Evolutionary conservation across 2,797 vertebrate species (phyloP).

Genomic region (Sebastes ruberrimus): DNA sequence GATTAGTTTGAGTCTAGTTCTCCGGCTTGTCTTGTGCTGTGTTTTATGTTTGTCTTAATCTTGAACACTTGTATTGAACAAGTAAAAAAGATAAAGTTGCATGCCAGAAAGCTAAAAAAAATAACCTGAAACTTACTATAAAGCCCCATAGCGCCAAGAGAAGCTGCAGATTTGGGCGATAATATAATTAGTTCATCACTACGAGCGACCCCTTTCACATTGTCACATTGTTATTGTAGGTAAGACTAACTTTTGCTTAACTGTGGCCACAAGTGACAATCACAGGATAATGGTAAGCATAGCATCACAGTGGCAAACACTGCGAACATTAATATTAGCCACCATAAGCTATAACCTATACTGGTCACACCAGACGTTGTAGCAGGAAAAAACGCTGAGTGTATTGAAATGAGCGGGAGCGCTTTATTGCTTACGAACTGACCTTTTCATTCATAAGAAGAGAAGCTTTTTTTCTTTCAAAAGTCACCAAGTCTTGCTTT

Average conservation of each 20-base stretch:
- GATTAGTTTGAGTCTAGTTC: too few relatives aligned
- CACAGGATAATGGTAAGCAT: neutral
- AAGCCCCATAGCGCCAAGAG: too few relatives aligned
- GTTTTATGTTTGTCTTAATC: too few relatives aligned
- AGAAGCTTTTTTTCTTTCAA: neutral
- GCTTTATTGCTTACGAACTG: neutral
- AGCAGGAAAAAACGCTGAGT: neutral
- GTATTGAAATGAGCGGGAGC: neutral
- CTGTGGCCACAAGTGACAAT: neutral
- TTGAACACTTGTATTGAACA: too few relatives aligned
- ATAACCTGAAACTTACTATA: too few relatives aligned
- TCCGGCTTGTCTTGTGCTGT: too few relatives aligned
- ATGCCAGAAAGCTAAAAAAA: too few relatives aligned
- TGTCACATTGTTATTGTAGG: neutral
- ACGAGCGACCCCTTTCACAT: too few relatives aligned
- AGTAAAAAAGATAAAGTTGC: too few relatives aligned
- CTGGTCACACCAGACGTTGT: neutral
- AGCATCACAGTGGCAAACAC: neutral
- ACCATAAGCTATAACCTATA: neutral
- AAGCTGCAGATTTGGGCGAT: too few relatives aligned
- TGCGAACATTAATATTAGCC: neutral
- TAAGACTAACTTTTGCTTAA: neutral
- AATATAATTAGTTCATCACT: too few relatives aligned
- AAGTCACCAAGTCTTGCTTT: neutral
- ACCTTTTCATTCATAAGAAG: neutral